Evolutionary conservation across 2,888 invertebrate genomes (phyloP).

Genomic region (Xestia xanthographa): DNA sequence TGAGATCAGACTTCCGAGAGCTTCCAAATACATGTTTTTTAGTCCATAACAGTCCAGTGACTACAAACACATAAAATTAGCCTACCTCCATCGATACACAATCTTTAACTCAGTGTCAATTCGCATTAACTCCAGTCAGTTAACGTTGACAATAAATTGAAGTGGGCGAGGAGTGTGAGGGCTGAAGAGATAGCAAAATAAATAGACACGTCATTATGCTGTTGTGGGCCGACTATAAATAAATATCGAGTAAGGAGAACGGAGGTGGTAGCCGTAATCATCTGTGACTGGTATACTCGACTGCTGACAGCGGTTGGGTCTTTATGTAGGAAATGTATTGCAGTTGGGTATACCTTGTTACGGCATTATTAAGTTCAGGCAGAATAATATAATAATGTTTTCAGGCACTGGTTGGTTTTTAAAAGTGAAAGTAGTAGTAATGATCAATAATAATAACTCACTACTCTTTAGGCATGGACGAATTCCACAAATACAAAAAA

Average conservation of each 20-base stretch:
- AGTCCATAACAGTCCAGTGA: too few relatives aligned
- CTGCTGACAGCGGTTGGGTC: slow-evolving; percentile 3
- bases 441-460: too few relatives aligned
- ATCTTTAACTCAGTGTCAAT: slow-evolving; percentile 45
- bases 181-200: slow-evolving; percentile 47
- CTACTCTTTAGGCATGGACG: too few relatives aligned
- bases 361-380: too few relatives aligned
- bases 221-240: slow-evolving; percentile 60
- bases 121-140: slow-evolving; percentile 52
- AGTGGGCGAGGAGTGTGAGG: slow-evolving; percentile 50
- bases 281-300: slow-evolving; percentile 48
- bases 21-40: too few relatives aligned
- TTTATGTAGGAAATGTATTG: not conserved
- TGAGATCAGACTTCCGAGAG: too few relatives aligned
- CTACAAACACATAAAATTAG: not conserved
- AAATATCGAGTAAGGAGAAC: slow-evolving; percentile 49
- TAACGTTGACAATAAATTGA: slow-evolving; percentile 52
- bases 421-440: too few relatives aligned
- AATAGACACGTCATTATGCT: slow-evolving; percentile 58
- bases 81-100: not conserved
- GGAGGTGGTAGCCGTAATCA: slow-evolving; percentile 52
- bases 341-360: slow-evolving; percentile 31
- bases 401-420: too few relatives aligned
- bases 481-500: too few relatives aligned
- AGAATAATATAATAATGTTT: too few relatives aligned